Conservation (phyloP, 2,888 invertebrate species). For the Selenia dentaria region DNA sequence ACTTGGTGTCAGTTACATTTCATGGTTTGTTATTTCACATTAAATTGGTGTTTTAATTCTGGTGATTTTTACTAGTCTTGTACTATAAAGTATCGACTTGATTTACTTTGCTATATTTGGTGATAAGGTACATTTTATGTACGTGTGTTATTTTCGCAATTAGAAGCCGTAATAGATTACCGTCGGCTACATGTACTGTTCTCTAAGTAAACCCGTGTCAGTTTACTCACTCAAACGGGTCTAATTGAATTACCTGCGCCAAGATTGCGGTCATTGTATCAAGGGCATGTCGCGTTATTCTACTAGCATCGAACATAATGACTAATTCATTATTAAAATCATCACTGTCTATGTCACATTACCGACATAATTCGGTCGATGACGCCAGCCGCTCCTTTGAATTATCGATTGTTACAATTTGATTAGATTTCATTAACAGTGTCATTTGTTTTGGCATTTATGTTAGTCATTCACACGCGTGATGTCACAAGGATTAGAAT, state of each 20-base stretch:
- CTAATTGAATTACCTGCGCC: conserved; percentile 32
- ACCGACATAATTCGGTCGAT: conserved; percentile 1
- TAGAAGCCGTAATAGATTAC: too few relatives aligned
- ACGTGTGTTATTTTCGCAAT: too few relatives aligned
- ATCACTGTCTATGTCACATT: neutral
- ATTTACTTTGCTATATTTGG: too few relatives aligned
- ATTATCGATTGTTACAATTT: neutral
- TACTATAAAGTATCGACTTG: too few relatives aligned
- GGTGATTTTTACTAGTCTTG: too few relatives aligned
- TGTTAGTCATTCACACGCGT: neutral
- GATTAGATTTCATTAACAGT: conserved; percentile 1
- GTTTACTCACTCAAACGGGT: conserved; percentile 16
- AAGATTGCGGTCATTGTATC: conserved; percentile 36
- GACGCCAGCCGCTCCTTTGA: conserved; percentile 4
- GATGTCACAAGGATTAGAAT: conserved; percentile 1
- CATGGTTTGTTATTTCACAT: too few relatives aligned
- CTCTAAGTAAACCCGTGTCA: conserved; percentile 11
- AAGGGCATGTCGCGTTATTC: conserved; percentile 24
- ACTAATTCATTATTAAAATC: conserved; percentile 10
- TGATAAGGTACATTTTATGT: too few relatives aligned
- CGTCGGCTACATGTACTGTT: too few relatives aligned
- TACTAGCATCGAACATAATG: conserved; percentile 11
- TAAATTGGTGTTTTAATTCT: too few relatives aligned
- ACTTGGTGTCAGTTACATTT: too few relatives aligned
- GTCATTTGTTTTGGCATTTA: neutral